Evolutionary conservation across 2,113 vertebrate species (phyloP).

Genomic region (Sylvia atricapilla): DNA sequence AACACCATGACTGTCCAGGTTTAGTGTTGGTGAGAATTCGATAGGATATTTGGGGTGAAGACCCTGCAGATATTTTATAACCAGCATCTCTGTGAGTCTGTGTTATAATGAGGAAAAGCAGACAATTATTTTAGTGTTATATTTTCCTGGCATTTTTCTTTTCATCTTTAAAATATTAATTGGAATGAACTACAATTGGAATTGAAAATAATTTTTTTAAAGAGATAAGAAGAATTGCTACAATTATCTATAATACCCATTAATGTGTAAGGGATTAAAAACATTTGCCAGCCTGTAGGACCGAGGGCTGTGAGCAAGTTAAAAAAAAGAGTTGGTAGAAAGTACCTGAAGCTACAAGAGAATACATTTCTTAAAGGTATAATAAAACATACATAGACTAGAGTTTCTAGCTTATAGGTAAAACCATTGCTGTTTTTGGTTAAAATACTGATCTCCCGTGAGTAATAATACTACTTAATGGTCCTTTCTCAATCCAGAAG

Average conservation of each 20-base stretch:
- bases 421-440: constrained; percentile 3
- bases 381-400: background rate
- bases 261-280: background rate
- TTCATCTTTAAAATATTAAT: background rate
- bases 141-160: background rate
- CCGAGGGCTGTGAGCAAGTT: background rate
- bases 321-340: background rate
- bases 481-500: background rate
- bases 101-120: background rate
- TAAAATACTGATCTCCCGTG: constrained; percentile 28
- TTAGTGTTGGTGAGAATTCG: background rate
- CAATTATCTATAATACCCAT: background rate
- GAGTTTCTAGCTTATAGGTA: background rate
- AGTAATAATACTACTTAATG: background rate
- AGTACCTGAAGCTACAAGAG: background rate
- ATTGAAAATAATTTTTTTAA: background rate
- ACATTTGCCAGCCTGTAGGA: background rate
- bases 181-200: background rate
- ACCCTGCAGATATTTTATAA: background rate
- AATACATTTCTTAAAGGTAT: background rate
- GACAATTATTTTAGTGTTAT: background rate
- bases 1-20: background rate
- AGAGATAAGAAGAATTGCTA: background rate
- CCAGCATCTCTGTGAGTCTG: background rate
- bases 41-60: background rate